Evolutionary conservation across 2,888 invertebrate species (phyloP).

Genomic region (Adelphocoris suturalis): DNA sequence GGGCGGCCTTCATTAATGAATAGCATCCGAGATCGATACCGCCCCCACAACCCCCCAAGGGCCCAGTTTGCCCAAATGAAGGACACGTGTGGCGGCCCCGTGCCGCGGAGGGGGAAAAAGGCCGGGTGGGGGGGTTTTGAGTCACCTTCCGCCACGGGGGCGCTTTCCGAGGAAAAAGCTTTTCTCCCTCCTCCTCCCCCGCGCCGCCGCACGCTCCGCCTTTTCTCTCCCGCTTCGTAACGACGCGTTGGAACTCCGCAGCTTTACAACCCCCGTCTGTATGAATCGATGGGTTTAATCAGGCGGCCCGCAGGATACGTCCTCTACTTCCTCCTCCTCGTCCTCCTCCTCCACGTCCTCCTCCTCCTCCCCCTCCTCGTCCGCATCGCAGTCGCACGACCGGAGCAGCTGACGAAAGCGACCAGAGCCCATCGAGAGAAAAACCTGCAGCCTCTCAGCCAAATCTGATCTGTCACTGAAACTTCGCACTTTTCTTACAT

Average conservation of each 20-base stretch:
- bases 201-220: not conserved
- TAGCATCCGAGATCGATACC: conserved; percentile 56
- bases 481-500: too few relatives aligned
- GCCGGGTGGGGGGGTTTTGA: conserved; percentile 34
- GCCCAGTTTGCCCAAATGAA: conserved; percentile 29
- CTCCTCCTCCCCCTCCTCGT: not conserved
- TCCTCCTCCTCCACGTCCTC: not conserved
- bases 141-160: conserved; percentile 54
- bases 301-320: conserved; percentile 24
- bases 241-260: not conserved
- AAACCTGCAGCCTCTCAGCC: not conserved
- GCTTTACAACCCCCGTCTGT: conserved; percentile 6
- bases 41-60: conserved; percentile 8
- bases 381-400: too few relatives aligned
- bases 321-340: not conserved
- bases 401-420: not conserved
- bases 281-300: conserved; percentile 42
- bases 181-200: not conserved
- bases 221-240: not conserved
- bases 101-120: conserved; percentile 6
- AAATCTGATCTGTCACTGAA: too few relatives aligned
- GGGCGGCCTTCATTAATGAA: conserved; percentile 58
- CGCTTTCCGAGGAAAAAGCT: not conserved
- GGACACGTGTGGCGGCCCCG: conserved; percentile 49
- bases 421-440: conserved; percentile 40